Conservation (phyloP, 2,888 invertebrate species). For the Lottia scabra region DNA sequence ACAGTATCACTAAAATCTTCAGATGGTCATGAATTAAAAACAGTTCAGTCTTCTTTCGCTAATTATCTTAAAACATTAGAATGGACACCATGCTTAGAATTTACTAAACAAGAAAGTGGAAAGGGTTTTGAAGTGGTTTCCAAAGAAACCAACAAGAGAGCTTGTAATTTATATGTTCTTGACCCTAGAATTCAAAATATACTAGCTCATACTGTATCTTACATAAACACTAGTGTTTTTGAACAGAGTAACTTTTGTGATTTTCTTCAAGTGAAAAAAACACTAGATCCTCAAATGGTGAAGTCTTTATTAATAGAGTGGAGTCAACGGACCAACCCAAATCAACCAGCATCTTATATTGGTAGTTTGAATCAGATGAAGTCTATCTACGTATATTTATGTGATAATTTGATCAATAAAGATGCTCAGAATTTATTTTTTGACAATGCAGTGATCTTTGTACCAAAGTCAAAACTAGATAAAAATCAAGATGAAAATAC, state of each 20-base stretch:
- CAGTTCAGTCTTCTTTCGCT: slow-evolving; percentile 55
- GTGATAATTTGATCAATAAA: slow-evolving; percentile 45
- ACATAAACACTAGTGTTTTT: slow-evolving; percentile 38
- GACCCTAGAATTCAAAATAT: slow-evolving; percentile 38
- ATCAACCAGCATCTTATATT: slow-evolving; percentile 43
- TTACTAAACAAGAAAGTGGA: slow-evolving; percentile 16
- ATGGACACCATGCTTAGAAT: slow-evolving; percentile 57
- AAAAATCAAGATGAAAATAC: slow-evolving; percentile 5
- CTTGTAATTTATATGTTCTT: slow-evolving; percentile 33
- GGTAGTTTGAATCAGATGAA: slow-evolving; percentile 55
- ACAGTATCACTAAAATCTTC: slow-evolving; percentile 35
- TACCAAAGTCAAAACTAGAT: slow-evolving; percentile 32
- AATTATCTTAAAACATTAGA: slow-evolving; percentile 42
- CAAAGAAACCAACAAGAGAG: slow-evolving; percentile 24
- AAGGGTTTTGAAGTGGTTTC: slow-evolving; percentile 15
- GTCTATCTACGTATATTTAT: slow-evolving; percentile 54
- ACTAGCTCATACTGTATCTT: slow-evolving; percentile 54
- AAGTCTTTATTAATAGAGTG: slow-evolving; percentile 49
- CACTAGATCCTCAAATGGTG: slow-evolving; percentile 42
- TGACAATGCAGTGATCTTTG: slow-evolving; percentile 57
- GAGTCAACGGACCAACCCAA: slow-evolving; percentile 41
- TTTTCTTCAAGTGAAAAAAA: slow-evolving; percentile 49
- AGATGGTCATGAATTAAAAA: slow-evolving; percentile 34
- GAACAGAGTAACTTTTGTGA: slow-evolving; percentile 41
- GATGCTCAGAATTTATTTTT: slow-evolving; percentile 53